Evolutionary conservation across 2,797 vertebrate species (phyloP).

Genomic region (Dendrocincla fuliginosa): DNA sequence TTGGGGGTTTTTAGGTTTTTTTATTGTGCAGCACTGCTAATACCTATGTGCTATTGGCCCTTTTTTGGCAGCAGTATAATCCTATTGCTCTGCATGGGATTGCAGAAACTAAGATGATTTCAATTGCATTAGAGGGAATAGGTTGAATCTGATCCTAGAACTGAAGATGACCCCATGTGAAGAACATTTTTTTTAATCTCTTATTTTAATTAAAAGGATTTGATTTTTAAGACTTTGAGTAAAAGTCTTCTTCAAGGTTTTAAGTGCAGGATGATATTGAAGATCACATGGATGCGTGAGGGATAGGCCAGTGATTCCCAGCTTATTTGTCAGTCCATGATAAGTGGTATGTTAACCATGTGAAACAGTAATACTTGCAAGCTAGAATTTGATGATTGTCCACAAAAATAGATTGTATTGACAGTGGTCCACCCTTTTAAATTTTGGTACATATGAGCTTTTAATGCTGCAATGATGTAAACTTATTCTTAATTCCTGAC

Average conservation of each 20-base stretch:
- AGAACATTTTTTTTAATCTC: not conserved
- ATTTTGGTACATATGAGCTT: not conserved
- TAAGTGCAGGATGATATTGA: not conserved
- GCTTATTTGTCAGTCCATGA: not conserved
- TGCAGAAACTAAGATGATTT: not conserved
- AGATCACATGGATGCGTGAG: not conserved
- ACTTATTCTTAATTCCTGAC: not conserved
- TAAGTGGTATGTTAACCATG: not conserved
- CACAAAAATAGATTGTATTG: not conserved
- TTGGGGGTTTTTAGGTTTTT: not conserved
- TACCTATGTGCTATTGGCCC: not conserved
- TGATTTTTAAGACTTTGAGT: not conserved
- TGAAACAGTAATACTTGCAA: not conserved
- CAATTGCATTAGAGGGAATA: not conserved
- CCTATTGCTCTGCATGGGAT: not conserved
- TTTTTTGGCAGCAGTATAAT: not conserved
- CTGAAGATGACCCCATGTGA: not conserved
- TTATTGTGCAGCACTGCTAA: not conserved
- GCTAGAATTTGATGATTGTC: not conserved
- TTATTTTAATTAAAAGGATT: not conserved
- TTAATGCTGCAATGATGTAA: not conserved
- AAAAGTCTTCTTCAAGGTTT: not conserved
- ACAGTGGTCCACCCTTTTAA: not conserved
- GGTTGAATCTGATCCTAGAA: not conserved
- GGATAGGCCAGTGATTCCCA: not conserved